These are phyloP conservation scores for Drosophila nannoptera DNA, from an alignment of 1,140 invertebrate species.

Conservation along the genomic window DNA sequence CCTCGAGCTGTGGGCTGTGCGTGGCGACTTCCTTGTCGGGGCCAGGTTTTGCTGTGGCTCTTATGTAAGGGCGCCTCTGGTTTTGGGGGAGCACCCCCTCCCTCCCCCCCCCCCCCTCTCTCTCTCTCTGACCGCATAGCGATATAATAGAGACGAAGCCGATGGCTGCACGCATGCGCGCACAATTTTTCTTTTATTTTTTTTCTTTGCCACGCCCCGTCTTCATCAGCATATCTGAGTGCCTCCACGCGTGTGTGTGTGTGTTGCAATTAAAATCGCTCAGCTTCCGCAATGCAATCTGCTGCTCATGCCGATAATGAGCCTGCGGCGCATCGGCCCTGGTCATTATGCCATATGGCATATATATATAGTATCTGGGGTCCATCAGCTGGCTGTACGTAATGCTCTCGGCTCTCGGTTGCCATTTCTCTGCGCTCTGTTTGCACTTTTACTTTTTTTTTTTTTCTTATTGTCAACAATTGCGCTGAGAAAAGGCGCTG, in stretches of 20 bases:
- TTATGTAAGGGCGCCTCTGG: constrained; percentile 38
- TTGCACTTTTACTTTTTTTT: constrained; percentile 68
- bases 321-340: constrained; percentile 3
- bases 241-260: background rate
- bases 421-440: constrained; percentile 6
- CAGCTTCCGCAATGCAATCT: constrained; percentile 52
- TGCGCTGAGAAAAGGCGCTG: constrained; percentile 24
- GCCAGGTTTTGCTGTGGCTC: constrained; percentile 13
- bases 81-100: constrained; percentile 20
- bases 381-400: constrained; percentile 22
- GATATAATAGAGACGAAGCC: constrained; percentile 8
- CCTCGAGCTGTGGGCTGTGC: background rate
- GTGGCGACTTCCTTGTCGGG: constrained; percentile 12
- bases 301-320: constrained; percentile 16
- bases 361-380: no score
- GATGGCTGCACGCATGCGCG: constrained; percentile 60
- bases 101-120: no score
- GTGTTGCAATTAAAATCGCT: constrained; percentile 17
- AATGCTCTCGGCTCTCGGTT: constrained; percentile 26
- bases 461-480: constrained; percentile 69
- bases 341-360: constrained; percentile 15
- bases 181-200: no score
- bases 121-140: constrained; percentile 33
- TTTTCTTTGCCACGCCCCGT: constrained; percentile 50
- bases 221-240: background rate